Base-by-base conservation (phyloP, 2,797 vertebrate genomes). In the Nannoperca australis region DNA sequence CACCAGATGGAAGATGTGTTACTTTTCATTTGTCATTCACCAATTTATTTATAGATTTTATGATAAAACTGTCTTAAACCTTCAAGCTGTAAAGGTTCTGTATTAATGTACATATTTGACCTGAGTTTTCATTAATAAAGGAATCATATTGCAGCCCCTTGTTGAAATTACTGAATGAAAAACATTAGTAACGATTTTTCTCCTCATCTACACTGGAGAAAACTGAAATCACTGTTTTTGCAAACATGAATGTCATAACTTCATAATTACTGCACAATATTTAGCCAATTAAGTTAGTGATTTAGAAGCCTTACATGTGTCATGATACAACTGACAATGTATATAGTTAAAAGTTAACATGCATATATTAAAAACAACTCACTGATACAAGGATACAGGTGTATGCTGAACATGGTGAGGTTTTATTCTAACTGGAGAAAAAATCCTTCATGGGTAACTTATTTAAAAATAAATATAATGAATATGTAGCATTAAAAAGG, bases 101-200 rank as follows among this genome's bases (percentile, higher is more conserved):
- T 78, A 79, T 78, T 7, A 51, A 62, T 86, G 86, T 86, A 88
- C 36, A 87, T 85, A 86, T 73, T 22, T 81, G 24, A 55, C 51
- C 30, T 51, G 13, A 61, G 40, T 74, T 79, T 73, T 82, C 55
- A 80, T 89, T 73, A 92, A 91, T 93, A 91, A 93, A 92, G 51
- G 1, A 58, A 72, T 88, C 78, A 81, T 72, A 68, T 72, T 70
- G 82, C 83, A 88, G 6, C 11, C 4, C 2, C 11, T 54, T 76
- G 58, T 72, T 81, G 54, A 79, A 76, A 62, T 70, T 56, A 56
- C 20, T 81, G 10, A 47, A 70, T 5, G 20, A 11, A 53, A 62
- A 67, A 30, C 27, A 58, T 24, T n/a, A 67, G 18, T 22, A 50
- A 65, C 14, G 0, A 3, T 8, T 13, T 8, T 13, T 58, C 8